A percentile compares a stretch with the other conserved stretches of the same genome.
These are phyloP conservation scores for Lampris incognitus DNA, from an alignment of 2,113 vertebrate species.

Conservation along the genomic window DNA sequence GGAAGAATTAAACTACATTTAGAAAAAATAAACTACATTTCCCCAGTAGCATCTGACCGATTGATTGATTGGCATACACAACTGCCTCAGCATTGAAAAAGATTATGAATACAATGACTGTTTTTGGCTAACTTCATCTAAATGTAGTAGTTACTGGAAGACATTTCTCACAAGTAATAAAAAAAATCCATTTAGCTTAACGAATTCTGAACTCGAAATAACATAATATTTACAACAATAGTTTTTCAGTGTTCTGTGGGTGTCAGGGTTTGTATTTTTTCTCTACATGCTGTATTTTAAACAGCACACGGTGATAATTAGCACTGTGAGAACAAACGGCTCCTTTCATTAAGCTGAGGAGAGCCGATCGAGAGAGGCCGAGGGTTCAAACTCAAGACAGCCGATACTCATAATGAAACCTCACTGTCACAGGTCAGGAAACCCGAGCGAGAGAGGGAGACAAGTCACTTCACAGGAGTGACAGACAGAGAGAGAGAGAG, in stretches of 20 bases:
- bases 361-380: neutral
- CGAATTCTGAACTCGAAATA: too few species aligned
- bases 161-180: too few species aligned
- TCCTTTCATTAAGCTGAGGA: neutral
- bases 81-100: neutral
- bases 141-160: too few species aligned
- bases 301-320: too few species aligned
- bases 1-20: neutral
- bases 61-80: neutral
- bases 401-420: neutral
- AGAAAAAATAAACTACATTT: neutral
- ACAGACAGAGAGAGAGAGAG: neutral
- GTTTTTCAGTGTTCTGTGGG: too few species aligned
- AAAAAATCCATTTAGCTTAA: too few species aligned
- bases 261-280: too few species aligned
- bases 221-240: too few species aligned
- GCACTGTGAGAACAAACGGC: neutral
- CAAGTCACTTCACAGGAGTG: neutral
- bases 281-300: too few species aligned
- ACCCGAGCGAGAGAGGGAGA: constrained; percentile 10
- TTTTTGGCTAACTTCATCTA: too few species aligned
- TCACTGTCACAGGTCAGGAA: neutral
- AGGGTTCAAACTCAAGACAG: neutral
- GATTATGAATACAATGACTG: neutral
- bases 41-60: neutral